Percentiles rank a stretch among this genome's conserved stretches.
phyloP scores from a whole-genome alignment of 2,113 vertebrate species.

The Caretta caretta region DNA sequence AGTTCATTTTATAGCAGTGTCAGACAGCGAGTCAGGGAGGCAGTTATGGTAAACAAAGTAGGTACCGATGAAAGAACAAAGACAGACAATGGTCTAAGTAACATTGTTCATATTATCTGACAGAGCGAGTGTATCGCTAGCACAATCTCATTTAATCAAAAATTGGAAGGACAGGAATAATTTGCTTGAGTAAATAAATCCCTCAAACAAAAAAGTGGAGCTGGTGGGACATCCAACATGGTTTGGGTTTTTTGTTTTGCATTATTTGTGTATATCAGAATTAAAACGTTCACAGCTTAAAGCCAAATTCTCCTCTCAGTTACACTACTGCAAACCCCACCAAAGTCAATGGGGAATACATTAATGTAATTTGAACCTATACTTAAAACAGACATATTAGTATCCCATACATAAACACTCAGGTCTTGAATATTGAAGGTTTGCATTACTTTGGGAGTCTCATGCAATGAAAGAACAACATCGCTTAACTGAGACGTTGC shows the following conservation, averaged over 20 bases:
- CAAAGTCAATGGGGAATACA: too few relatives aligned
- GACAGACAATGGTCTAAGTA: not conserved
- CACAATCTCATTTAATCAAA: not conserved
- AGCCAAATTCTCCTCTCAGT: not conserved
- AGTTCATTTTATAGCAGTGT: not conserved
- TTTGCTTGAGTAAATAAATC: not conserved
- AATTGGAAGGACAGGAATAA: not conserved
- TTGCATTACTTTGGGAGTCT: not conserved
- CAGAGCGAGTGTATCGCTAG: not conserved
- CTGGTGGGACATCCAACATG: not conserved
- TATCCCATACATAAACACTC: not conserved
- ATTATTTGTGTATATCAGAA: not conserved
- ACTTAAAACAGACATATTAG: not conserved
- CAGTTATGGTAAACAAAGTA: not conserved
- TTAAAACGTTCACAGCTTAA: not conserved
- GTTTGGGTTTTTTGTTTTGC: not conserved
- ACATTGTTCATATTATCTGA: not conserved
- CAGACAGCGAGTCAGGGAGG: not conserved
- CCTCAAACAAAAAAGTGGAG: not conserved
- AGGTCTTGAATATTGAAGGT: not conserved
- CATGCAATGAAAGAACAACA: not conserved
- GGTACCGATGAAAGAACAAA: not conserved
- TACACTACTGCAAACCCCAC: too few relatives aligned
- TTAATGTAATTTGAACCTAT: too few relatives aligned
- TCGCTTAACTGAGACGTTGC: not conserved